Evolutionary conservation across 2,888 invertebrate genomes (phyloP), one percentile per base, ranked within the genome.

Genomic region (Eledona agricola): DNA sequence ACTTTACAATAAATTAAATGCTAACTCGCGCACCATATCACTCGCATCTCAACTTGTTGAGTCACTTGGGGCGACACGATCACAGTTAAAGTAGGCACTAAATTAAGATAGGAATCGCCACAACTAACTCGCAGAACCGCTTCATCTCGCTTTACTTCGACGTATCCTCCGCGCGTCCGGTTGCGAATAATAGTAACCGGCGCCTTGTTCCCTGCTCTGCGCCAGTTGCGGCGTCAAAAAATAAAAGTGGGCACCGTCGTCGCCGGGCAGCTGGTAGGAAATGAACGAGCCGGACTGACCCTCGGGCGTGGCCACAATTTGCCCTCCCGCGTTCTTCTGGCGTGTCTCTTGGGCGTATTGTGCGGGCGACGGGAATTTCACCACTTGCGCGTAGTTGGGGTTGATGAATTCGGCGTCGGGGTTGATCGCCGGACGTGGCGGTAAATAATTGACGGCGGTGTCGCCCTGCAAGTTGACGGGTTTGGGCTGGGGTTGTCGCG

Each of bases 211-310:
- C 26, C 71, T 61, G 17, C 74, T 67, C 49, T 74, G 69, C 12
- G 72, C 79, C 11, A 83, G 80, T 65, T 87, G 88, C 1, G 89
- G 89, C 47, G 89, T 88, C 51, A 89, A 76, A 78, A 89, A 89
- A 72, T 88, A 89, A 66, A 89, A 88, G 74, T 89, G 89, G 0
- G 88, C 88, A 4, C 87, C 87, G 61, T 87, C 85, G 62, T 88
- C 87, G 0, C 88, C 89, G 0, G 89, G 89, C 51, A 89, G 76
- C 63, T 84, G 78, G 73, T 89, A 89, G 4, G 88, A 86, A 59
- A 89, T 85, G 65, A 84, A 85, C 10, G 86, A 83, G n/a, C 81
- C 83, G n/a, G 78, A 77, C 55, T 77, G 72, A 23, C 78, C 57
- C 7, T 56, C 42, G 10, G 59, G 64, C 51, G 58, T 62, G 52